A percentile compares a stretch with the other conserved stretches of the same genome.
Conservation (phyloP, 2,797 vertebrate genomes). For the Eulemur albifrons region DNA sequence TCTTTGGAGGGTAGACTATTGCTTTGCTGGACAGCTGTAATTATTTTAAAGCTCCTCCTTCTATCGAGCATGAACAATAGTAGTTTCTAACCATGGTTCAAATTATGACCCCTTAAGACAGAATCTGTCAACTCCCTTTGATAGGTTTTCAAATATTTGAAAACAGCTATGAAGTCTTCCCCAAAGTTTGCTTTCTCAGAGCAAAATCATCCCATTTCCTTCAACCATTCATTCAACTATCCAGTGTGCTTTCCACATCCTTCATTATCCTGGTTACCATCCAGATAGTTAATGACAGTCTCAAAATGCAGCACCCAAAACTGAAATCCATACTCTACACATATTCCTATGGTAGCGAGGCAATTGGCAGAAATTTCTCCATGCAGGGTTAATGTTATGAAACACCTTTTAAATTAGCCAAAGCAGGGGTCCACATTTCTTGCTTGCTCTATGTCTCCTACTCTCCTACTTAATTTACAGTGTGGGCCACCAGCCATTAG, state of each 20-base stretch:
- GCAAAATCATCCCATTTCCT: slow-evolving; percentile 15
- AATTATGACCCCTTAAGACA: background rate
- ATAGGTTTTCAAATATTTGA: slow-evolving; percentile 30
- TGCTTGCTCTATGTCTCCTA: slow-evolving; percentile 58
- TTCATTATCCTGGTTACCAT: slow-evolving; percentile 23
- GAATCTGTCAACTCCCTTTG: background rate
- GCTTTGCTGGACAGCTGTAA: background rate
- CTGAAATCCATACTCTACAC: slow-evolving; percentile 5
- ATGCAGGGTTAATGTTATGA: slow-evolving; percentile 74
- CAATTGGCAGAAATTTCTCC: slow-evolving; percentile 16
- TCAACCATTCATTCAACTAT: background rate
- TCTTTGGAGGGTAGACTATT: background rate
- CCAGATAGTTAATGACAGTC: slow-evolving; percentile 1
- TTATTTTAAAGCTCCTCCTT: background rate
- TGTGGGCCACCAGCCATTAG: slow-evolving; percentile 71
- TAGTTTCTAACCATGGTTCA: background rate
- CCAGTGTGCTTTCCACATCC: background rate
- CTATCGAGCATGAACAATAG: background rate
- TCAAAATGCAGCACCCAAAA: slow-evolving; percentile 33
- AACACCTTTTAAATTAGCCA: slow-evolving; percentile 79
- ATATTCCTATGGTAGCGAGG: background rate
- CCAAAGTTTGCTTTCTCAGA: slow-evolving; percentile 39
- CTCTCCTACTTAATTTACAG: slow-evolving; percentile 74
- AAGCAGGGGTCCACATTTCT: slow-evolving; percentile 68
- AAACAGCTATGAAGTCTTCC: slow-evolving; percentile 22